phyloP scores from a whole-genome alignment of 2,113 vertebrate species.

The Crotalus viridis region DNA sequence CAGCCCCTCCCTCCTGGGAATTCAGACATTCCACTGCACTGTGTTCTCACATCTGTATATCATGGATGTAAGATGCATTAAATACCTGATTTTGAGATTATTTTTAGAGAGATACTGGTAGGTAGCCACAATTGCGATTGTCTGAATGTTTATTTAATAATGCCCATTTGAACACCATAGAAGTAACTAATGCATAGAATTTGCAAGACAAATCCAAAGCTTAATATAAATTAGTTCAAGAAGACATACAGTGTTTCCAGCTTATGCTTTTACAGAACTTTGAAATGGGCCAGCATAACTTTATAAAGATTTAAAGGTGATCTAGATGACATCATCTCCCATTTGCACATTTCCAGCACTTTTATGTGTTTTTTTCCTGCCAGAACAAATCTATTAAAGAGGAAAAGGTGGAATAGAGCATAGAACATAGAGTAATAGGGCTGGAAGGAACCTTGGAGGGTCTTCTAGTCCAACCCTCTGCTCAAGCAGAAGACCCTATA shows the following conservation, averaged over 20 bases:
- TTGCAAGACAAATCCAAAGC: neutral
- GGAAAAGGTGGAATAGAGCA: neutral
- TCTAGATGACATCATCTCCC: neutral
- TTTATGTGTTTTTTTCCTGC: neutral
- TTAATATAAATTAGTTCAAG: neutral
- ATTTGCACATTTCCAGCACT: neutral
- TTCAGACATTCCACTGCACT: neutral
- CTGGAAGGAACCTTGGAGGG: neutral
- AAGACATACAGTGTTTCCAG: neutral
- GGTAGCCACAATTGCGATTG: neutral
- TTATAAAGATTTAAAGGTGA: neutral
- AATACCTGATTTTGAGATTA: neutral
- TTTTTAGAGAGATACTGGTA: neutral
- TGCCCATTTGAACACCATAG: neutral
- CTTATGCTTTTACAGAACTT: neutral
- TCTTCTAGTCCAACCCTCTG: neutral
- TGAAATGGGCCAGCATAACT: neutral
- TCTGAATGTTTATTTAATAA: neutral
- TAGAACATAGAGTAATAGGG: neutral
- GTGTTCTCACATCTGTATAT: neutral
- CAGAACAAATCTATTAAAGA: neutral
- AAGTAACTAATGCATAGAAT: neutral
- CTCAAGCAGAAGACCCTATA: neutral
- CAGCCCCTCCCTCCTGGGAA: neutral
- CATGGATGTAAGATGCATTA: neutral